phyloP scores from a whole-genome alignment of 2,888 invertebrate species.

The Strigamia crassipes region DNA sequence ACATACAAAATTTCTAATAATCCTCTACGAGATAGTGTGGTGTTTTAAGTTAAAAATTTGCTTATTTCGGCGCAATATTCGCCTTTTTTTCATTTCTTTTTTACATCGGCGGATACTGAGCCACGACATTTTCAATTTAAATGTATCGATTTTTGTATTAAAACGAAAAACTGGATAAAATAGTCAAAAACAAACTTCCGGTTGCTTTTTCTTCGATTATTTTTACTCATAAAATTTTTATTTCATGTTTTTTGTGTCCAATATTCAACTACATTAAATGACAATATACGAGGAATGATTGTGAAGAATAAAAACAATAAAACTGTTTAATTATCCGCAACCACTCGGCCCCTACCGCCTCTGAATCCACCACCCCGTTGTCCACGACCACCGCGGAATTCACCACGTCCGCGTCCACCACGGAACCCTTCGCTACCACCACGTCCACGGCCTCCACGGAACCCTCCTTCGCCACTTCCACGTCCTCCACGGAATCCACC shows the following conservation, averaged over 20 bases:
- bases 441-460: not conserved
- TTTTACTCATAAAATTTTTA: not conserved
- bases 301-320: not conserved
- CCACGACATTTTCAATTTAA: not conserved
- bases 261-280: not conserved
- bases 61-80: not conserved
- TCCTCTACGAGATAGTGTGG: not conserved
- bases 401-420: not conserved
- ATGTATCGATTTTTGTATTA: conserved; percentile 14
- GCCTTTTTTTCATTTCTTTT: not conserved
- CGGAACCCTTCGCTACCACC: not conserved
- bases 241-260: not conserved
- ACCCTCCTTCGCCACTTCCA: not conserved
- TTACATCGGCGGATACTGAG: not conserved
- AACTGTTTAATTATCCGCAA: not conserved
- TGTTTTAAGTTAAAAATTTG: not conserved
- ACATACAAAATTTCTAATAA: conserved; percentile 18
- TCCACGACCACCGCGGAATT: not conserved
- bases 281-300: not conserved
- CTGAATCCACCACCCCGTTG: not conserved
- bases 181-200: not conserved
- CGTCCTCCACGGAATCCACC: not conserved
- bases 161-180: not conserved
- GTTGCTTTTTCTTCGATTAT: no score
- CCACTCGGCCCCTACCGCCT: not conserved